Base-by-base conservation (phyloP, 2,797 vertebrate genomes). In the Liparis tanakae region DNA sequence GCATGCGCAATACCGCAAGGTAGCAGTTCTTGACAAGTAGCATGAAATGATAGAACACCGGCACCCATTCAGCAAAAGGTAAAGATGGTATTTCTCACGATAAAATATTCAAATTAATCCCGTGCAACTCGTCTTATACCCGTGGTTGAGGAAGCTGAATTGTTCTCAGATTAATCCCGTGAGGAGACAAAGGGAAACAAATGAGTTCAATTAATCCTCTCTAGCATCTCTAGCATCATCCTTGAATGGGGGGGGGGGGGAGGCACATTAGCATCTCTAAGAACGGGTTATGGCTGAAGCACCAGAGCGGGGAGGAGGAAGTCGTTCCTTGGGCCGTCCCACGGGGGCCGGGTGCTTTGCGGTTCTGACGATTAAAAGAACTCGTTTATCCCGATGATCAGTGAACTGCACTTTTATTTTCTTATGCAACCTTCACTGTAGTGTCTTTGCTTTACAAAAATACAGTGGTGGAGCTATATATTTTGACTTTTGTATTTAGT, bases 171-270 rank as follows among this genome's bases (percentile, higher is more conserved):
- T 54, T 22, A 22, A 34, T 25, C 15, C 70, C 48, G 37, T 46
- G 17, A n/a, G 9, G n/a, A 44, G 53, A 87, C 17, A 83, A 79
- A 79, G 4, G 50, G 70, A 70, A 79, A 67, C 20, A 37, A 64
- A 70, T 72, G 36, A 18, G 46, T 41, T 73, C 18, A 76, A 74
- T 65, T 58, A 69, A 80, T 36, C 25, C 6, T 72, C 55, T 66
- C 55, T 9, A 61, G 17, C 37, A n/a, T n/a, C n/a, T n/a, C n/a
- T n/a, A 65, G 43, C 22, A 60, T 6, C 44, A 56, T 62, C 53
- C 37, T 72, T 70, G 33, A 53, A 57, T 68, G 36, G 41, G 43
- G 25, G 25, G 25, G 25, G 25, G 25, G 25, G 25, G 25, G 25
- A 4, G 25, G 14, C 65, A 44, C 17, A 34, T 67, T 18, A 48